Conservation (phyloP, 2,113 vertebrate species). For the Mesocricetus auratus region DNA sequence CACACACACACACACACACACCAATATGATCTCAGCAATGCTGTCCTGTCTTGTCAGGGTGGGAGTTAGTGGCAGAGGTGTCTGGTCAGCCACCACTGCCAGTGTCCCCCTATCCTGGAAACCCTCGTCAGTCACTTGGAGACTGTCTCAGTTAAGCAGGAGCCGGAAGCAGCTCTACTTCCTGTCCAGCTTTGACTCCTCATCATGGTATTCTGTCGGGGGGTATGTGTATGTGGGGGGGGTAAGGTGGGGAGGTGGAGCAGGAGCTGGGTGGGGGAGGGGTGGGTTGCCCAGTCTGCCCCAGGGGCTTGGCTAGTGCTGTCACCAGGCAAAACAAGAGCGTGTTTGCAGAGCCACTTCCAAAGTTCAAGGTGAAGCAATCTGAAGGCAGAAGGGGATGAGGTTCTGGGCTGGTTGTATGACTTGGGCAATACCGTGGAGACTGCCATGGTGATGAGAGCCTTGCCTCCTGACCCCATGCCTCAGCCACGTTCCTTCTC, state of each 20-base stretch:
- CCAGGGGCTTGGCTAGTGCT: not conserved
- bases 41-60: too few relatives aligned
- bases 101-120: not conserved
- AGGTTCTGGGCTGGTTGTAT: accelerated
- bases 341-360: not conserved
- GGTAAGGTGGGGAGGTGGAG: not conserved
- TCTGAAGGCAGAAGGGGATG: not conserved
- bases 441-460: not conserved
- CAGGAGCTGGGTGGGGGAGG: not conserved
- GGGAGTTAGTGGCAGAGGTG: not conserved
- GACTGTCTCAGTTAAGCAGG: not conserved
- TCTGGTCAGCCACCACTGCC: too few relatives aligned
- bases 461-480: too few relatives aligned
- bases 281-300: too few relatives aligned
- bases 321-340: not conserved
- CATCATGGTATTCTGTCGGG: not conserved
- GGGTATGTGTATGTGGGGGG: too few relatives aligned
- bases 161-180: not conserved
- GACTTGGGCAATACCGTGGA: accelerated
- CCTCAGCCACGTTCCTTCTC: accelerated
- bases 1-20: accelerated
- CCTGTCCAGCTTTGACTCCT: not conserved
- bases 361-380: not conserved
- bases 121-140: not conserved
- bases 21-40: not conserved